Base-by-base conservation (phyloP, 2,113 vertebrate species). In the Diadophis punctatus region DNA sequence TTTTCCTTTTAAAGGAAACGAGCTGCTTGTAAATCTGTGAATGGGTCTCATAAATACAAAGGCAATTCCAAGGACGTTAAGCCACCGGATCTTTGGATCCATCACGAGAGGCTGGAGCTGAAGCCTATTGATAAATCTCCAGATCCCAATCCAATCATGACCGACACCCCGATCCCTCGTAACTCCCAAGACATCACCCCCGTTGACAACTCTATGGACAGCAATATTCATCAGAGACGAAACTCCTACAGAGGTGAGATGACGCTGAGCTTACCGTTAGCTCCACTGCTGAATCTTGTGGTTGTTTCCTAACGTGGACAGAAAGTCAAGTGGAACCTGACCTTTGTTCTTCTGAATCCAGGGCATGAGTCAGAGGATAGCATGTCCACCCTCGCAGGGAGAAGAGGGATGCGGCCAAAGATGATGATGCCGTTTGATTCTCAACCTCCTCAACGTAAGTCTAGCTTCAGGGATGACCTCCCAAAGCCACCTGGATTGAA, bases 381-480 rank as follows among this genome's bases (percentile, higher is more conserved):
- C 98, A 99, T 99, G 98, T 99, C 99, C 94, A 98, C 99, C 18
- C 97, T 99, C 97, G 98, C 98, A 87, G 99, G 98, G 94, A 98
- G 99, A 52, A 98, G 99, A 88, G 99, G 99, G 94, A 99, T 99
- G 98, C 98, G 99, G 96, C 99, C 99, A 97, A 99, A 99, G 98
- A 99, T 99, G 98, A 99, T 99, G 99, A 99, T 99, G 99, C 99
- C 99, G 89, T 99, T 99, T 97, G 99, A 99, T 95, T 98, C 98
- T n/a, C 99, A 99, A 93, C 99, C 99, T 1, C 99, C 99, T 96
- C 99, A 99, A 97, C 99, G 99, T 99, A 99, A 99, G 99, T 99
- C 95, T 91, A 90, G 52, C 60, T 55, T 93, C 85, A 16, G 53
- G 63, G 74, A 23, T 90, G 89, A 88, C 8, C 34, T 87, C 90